phyloP scores from a whole-genome alignment of 2,797 vertebrate species.

The Microctenopoma lineatum region DNA sequence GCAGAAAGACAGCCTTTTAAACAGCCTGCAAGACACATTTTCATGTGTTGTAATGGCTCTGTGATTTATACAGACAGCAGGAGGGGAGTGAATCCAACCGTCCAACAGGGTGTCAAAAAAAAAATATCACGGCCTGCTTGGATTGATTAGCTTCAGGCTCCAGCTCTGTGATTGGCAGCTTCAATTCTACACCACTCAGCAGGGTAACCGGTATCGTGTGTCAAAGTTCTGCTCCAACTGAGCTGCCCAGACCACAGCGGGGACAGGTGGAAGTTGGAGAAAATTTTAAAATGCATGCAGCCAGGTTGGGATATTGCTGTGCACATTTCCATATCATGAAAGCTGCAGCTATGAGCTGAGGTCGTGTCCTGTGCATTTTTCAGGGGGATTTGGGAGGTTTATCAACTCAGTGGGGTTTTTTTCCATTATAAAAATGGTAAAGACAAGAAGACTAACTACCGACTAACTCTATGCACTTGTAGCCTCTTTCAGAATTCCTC shows the following conservation, averaged over 20 bases:
- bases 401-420: background rate
- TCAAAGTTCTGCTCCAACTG: conserved; percentile 67
- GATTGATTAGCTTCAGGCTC: conserved; percentile 76
- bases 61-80: conserved; percentile 61
- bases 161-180: conserved; percentile 76
- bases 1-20: conserved; percentile 30
- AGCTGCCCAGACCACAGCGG: conserved; percentile 47
- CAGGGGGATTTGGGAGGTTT: background rate
- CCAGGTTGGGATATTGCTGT: conserved; percentile 15
- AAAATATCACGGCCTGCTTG: conserved; percentile 67
- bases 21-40: conserved; percentile 56
- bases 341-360: conserved; percentile 10
- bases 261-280: conserved; percentile 32
- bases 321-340: conserved; percentile 39
- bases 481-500: too few relatives aligned
- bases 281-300: conserved; percentile 39
- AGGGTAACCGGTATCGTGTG: conserved; percentile 61
- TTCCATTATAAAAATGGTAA: too few relatives aligned
- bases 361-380: conserved; percentile 8
- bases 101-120: conserved; percentile 58
- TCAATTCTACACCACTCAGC: conserved; percentile 71
- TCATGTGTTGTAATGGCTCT: conserved; percentile 64
- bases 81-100: conserved; percentile 58
- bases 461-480: too few relatives aligned
- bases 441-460: too few relatives aligned